Conservation (phyloP, 35 echinoderm and acorn worm species). For the Diadema setosum region DNA sequence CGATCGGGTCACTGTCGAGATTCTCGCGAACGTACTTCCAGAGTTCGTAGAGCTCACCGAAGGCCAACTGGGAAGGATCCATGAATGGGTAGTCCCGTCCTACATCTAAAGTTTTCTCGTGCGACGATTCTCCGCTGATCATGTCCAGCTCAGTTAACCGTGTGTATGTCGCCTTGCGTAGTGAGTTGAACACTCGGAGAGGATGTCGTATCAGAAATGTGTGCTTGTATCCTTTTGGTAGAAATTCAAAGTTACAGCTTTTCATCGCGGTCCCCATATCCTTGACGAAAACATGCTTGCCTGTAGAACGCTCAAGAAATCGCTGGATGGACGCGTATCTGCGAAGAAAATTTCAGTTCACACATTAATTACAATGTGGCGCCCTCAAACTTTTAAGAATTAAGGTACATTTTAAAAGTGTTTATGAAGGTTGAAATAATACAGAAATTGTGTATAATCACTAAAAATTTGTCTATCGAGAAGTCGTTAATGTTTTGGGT, state of each 20-base stretch:
- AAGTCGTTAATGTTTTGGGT: not conserved
- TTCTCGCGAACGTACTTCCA: constrained; percentile 11
- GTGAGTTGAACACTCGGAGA: constrained; percentile 11
- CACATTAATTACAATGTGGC: too few relatives aligned
- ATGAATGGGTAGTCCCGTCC: not conserved
- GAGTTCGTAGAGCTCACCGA: constrained; percentile 15
- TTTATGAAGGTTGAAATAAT: not conserved
- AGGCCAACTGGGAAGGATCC: not conserved
- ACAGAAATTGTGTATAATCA: not conserved
- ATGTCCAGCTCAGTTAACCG: not conserved
- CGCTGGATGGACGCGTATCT: not conserved
- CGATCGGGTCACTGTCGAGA: not conserved
- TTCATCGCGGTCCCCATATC: not conserved
- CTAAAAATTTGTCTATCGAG: not conserved
- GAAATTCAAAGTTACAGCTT: not conserved
- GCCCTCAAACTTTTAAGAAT: too few relatives aligned
- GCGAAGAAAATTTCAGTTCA: not conserved
- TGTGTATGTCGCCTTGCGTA: not conserved
- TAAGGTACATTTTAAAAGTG: too few relatives aligned
- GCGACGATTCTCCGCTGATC: not conserved
- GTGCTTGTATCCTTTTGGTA: constrained; percentile 49
- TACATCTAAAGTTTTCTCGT: not conserved
- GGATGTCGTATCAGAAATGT: constrained; percentile 64
- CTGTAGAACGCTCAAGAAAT: not conserved
- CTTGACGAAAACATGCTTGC: not conserved